phyloP scores from a whole-genome alignment of 2,113 vertebrate species.

The Microcebus lehilahytsara region DNA sequence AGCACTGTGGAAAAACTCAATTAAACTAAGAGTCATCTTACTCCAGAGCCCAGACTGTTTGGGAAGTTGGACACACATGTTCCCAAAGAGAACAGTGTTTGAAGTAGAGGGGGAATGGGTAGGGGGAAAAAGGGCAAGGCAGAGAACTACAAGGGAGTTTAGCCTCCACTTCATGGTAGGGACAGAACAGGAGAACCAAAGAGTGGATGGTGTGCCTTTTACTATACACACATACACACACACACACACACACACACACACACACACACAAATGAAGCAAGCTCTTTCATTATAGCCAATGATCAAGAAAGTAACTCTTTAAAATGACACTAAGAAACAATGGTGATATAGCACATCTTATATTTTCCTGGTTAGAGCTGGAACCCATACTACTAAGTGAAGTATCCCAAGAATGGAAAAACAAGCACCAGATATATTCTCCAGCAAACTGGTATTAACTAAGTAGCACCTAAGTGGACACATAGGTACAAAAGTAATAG shows the following conservation, averaged over 20 bases:
- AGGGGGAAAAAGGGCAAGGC: background rate
- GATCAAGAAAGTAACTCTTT: background rate
- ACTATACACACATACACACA: background rate
- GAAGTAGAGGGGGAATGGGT: background rate
- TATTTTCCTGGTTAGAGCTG: no score
- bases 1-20: background rate
- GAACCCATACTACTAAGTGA: no score
- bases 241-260: background rate
- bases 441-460: no score
- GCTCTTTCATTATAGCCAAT: background rate
- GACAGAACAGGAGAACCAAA: background rate
- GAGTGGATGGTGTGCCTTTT: no score
- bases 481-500: no score
- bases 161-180: background rate
- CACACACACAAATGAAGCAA: background rate
- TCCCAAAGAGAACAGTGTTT: background rate
- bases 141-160: background rate
- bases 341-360: no score
- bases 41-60: background rate
- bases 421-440: no score
- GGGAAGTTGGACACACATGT: background rate
- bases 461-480: no score
- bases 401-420: no score
- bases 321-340: background rate
- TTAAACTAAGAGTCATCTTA: conserved; percentile 22